phyloP scores from a whole-genome alignment of 2,797 vertebrate species.

The Thaleichthys pacificus region DNA sequence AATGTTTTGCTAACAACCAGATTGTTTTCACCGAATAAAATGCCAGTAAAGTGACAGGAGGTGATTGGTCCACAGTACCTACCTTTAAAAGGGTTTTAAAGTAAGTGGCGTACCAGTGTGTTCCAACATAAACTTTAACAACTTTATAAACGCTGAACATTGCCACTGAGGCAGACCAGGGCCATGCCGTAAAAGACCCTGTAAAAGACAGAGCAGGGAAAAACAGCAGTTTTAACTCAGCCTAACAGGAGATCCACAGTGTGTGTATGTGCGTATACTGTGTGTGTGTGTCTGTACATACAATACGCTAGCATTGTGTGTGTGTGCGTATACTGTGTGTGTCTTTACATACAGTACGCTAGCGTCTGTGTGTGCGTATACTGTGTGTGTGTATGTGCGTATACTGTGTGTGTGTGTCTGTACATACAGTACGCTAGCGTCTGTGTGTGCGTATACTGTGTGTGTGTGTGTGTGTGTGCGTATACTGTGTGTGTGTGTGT shows the following conservation, averaged over 20 bases:
- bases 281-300: neutral
- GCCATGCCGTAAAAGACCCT: slow-evolving; percentile 43
- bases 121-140: slow-evolving; percentile 72
- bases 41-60: neutral
- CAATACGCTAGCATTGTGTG: neutral
- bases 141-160: slow-evolving; percentile 61
- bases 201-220: slow-evolving; percentile 20
- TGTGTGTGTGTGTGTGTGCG: neutral
- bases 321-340: neutral
- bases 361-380: neutral
- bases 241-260: slow-evolving; percentile 2
- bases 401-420: neutral
- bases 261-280: neutral
- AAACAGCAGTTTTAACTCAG: slow-evolving; percentile 6
- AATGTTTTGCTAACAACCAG: neutral
- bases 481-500: neutral
- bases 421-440: neutral
- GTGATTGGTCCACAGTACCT: slow-evolving; percentile 21
- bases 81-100: slow-evolving; percentile 70
- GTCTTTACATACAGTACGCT: neutral
- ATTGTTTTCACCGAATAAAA: slow-evolving; percentile 18
- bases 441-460: neutral
- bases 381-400: neutral
- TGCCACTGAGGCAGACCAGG: slow-evolving; percentile 59
- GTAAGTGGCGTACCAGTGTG: slow-evolving; percentile 70